phyloP scores from a whole-genome alignment of 2,888 invertebrate genomes.

The Trissoscelio sp. region DNA sequence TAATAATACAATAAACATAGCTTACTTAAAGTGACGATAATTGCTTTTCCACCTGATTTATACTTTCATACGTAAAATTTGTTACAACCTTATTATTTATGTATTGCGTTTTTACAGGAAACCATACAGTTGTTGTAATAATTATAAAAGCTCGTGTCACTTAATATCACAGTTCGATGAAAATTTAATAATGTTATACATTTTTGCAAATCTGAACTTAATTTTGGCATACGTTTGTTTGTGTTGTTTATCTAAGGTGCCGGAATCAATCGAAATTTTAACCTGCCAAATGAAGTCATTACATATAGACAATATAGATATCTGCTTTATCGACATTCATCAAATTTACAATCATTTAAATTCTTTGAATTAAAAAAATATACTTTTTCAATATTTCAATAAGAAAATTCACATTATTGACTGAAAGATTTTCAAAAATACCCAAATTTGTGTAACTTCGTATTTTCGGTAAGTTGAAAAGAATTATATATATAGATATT shows the following conservation, averaged over 20 bases:
- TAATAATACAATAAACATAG: no score
- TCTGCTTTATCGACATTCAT: constrained; percentile 3
- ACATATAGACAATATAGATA: neutral
- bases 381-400: no score
- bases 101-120: neutral
- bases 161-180: constrained; percentile 1
- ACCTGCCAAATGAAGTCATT: neutral
- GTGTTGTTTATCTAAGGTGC: constrained; percentile 7
- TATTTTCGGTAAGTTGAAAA: no score
- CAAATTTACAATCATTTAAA: no score
- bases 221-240: constrained; percentile 15
- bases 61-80: neutral
- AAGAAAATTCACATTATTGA: no score
- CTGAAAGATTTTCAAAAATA: no score
- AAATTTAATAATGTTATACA: neutral
- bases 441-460: no score
- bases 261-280: constrained; percentile 14
- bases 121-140: neutral
- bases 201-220: constrained; percentile 11
- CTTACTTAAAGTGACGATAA: no score
- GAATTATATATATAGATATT: no score
- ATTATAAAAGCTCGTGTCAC: neutral
- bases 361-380: no score
- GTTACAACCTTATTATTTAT: constrained; percentile 6
- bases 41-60: neutral